Base-by-base conservation (phyloP, 2,888 invertebrate species). In the Cancer borealis region DNA sequence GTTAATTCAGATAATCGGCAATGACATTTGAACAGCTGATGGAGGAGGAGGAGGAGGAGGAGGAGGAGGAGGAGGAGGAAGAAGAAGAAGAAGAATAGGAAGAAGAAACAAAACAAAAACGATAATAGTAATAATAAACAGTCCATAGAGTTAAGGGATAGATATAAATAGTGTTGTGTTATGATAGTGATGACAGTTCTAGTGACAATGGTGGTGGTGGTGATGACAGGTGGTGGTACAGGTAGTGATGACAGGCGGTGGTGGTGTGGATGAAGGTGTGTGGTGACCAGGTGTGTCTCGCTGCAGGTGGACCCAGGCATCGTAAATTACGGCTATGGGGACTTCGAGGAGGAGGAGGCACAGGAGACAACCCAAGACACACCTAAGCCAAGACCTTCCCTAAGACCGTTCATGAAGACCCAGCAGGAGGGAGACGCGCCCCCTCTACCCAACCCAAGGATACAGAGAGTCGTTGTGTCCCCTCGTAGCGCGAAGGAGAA, bases 301-400 rank as follows among this genome's bases (percentile, higher is more conserved):
- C 87, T n/a, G 17, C 94, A 94, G 94, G 94, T 92, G 60, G 94
- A 92, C 30, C 84, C 84, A 39, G 94, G 94, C 12, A 46, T 94
- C 84, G 46, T 92, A 91, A 94, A 94, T 90, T 94, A 94, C 87
- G 94, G 94, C 60, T 94, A 91, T 47, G 94, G 92, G 5, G 6
- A 91, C 92, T 90, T 87, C n/a, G 88, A 26, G 73, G 46, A 10
- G 17, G 93, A 89, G 39, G 88, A 88, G 45, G 39, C 12, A 14
- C 39, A 5, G 26, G 45, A 46, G n/a, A 12, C 49, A 14, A 88
- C 30, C 26, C 21, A 30, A 26, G n/a, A 39, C 26, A 21, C 47
- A 79, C 73, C 39, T 21, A 4, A 0, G 66, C 91, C 91, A 39
- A 14, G 91, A 5, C 12, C 39, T 5, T 30, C 91, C 60, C 30